Base-by-base conservation (phyloP, 2,797 vertebrate species). In the Sebastes hopkinsi region DNA sequence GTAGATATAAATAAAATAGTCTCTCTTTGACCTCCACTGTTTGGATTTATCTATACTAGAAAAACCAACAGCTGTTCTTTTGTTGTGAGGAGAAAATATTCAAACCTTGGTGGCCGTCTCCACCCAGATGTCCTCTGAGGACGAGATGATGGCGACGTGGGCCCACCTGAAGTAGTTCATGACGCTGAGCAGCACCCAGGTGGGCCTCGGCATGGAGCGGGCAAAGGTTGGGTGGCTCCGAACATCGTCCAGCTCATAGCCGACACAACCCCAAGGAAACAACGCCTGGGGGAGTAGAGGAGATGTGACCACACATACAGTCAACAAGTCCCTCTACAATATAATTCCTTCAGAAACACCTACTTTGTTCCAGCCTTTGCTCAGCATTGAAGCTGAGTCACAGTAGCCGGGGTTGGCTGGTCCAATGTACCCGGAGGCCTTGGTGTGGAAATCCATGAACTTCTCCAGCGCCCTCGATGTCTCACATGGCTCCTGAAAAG, bases 151-250 rank as follows among this genome's bases (percentile, higher is more conserved):
- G 74, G 92, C 97, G 18, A 97, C 81, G 8, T 97, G 96, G 72
- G 98, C 97, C 97, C 97, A 98, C 58, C 86, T 93, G 80, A 99
- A 99, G 92, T 97, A 94, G 22, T 88, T 96, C 95, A 98, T 93
- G 67, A 98, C 27, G 20, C 90, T 93, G 80, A 97, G 88, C 68
- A 99, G 95, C 77, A 97, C 94, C 34, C 52, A 76, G 0, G 94
- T 92, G 25, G 97, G 95, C 72, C 96, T 95, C 1, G 97, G 96
- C 89, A 97, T 84, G 13, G 96, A 96, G 71, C 92, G 95, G 61
- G 95, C 92, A 74, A 98, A 97, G 0, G 94, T 95, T 0, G 95
- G 95, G 74, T 97, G 94, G 56, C 64, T 95, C 2, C 78, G 89
- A 23, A 81, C 78, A 4, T 95, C 94, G 23, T 98, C 96, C 90